Evolutionary conservation across 2,797 vertebrate genomes (phyloP), one percentile per base, ranked within the genome.

Genomic region (Sorex maritimensis): DNA sequence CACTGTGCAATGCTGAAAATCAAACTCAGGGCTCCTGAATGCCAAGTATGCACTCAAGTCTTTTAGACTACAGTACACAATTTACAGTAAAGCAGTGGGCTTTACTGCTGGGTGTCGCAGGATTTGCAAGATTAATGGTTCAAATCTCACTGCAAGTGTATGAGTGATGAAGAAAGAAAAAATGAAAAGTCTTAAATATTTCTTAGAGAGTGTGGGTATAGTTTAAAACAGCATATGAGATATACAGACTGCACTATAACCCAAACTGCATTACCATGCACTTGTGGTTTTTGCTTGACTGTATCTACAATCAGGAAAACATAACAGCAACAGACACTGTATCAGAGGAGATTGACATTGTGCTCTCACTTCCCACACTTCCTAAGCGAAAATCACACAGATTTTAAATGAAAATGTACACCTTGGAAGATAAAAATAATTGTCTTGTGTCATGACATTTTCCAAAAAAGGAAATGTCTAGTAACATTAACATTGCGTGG

Each of bases 371-470:
- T 86, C 58, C 21, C 78, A 90, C 34, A 71, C 0, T 68, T 46
- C 46, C 86, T 77, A 63, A 49, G 67, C 65, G 69, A 92, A 75
- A n/a, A 24, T 89, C 28, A 81, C 41, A 81, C 52, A 95, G 82
- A 81, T 69, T 91, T 68, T 34, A 91, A 86, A 23, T 34, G 65
- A 86, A 23, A 44, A 82, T 24, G 41, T 46, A 24, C 28, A 44
- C 21, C 34, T 90, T 93, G 14, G n/a, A 94, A 94, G 41, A 86
- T 41, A 85, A 93, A 90, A 93, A 78, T n/a, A 77, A 75, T 75
- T 90, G 71, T 86, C 23, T 72, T 69, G 21, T 84, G 46, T 58
- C 80, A 34, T 21, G 69, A 92, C 55, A 84, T 81, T 52, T 73
- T 63, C 21, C 61, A 79, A 92, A 87, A 87, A 17, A 28, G 55